Conservation (phyloP, 2,888 invertebrate species). For the Microctonus aethiopoides region DNA sequence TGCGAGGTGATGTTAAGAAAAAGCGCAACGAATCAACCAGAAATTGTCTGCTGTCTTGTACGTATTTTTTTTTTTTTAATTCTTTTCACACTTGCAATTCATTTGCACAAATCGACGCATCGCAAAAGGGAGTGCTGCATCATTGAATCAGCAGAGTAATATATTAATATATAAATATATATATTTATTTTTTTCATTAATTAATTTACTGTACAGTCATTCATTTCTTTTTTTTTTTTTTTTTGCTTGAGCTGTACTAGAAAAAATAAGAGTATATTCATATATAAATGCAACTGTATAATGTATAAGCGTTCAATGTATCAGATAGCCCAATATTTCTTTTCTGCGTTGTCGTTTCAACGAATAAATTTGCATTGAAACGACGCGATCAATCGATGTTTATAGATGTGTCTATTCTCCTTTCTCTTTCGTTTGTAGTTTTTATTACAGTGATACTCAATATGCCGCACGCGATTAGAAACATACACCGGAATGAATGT, state of each 20-base stretch:
- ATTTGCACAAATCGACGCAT: neutral
- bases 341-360: constrained; percentile 32
- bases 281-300: neutral
- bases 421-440: constrained; percentile 23
- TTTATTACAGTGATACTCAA: neutral
- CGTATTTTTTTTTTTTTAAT: constrained; percentile 28
- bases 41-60: constrained; percentile 58
- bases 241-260: too few relatives aligned
- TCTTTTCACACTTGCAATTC: neutral
- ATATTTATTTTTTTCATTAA: too few relatives aligned
- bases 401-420: constrained; percentile 13
- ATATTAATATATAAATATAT: too few relatives aligned
- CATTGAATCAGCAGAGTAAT: neutral
- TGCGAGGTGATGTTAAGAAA: constrained; percentile 46
- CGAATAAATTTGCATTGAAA: constrained; percentile 54
- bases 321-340: constrained; percentile 56
- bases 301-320: constrained; percentile 47
- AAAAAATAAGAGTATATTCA: neutral
- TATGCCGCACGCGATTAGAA: neutral
- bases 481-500: neutral
- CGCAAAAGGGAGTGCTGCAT: neutral
- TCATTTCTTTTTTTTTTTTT: neutral
- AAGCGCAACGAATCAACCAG: constrained; percentile 62
- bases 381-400: constrained; percentile 23
- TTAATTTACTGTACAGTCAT: neutral